Evolutionary conservation across 2,888 invertebrate species (phyloP).

Genomic region (Tipula helvola): DNA sequence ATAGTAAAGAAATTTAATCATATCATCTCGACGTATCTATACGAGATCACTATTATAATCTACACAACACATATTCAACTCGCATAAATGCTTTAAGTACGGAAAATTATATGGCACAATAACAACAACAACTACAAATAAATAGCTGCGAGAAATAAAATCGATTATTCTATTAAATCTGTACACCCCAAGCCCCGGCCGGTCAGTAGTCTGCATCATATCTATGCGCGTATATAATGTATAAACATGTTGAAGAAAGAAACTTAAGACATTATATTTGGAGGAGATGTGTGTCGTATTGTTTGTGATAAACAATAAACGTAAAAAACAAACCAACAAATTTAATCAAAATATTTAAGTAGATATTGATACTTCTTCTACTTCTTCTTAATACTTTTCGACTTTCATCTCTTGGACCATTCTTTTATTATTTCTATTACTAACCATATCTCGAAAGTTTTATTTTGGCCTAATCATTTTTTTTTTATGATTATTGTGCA

Average conservation of each 20-base stretch:
- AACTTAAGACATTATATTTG: not conserved
- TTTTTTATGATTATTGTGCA: not conserved
- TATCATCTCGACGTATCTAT: not conserved
- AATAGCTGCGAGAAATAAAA: not conserved
- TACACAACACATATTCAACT: not conserved
- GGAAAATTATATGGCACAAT: not conserved
- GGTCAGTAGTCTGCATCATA: not conserved
- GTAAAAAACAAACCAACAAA: not conserved
- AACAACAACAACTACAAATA: not conserved
- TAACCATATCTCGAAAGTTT: not conserved
- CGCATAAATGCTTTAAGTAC: not conserved
- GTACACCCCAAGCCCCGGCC: not conserved
- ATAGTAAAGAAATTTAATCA: not conserved
- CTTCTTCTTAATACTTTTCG: not conserved
- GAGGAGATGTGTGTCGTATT: not conserved
- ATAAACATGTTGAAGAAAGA: not conserved
- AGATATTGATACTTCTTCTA: not conserved
- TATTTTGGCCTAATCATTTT: not conserved
- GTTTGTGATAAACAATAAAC: not conserved
- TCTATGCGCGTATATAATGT: not conserved
- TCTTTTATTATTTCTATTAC: not conserved
- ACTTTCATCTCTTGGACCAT: not conserved
- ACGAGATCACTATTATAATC: not conserved
- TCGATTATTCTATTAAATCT: not conserved
- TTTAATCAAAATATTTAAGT: conserved; percentile 4